A percentile compares a stretch with the other conserved stretches of the same genome.
Evolutionary conservation across 2,888 invertebrate genomes (phyloP).

Genomic region (Synanthedon andrenaeformis): DNA sequence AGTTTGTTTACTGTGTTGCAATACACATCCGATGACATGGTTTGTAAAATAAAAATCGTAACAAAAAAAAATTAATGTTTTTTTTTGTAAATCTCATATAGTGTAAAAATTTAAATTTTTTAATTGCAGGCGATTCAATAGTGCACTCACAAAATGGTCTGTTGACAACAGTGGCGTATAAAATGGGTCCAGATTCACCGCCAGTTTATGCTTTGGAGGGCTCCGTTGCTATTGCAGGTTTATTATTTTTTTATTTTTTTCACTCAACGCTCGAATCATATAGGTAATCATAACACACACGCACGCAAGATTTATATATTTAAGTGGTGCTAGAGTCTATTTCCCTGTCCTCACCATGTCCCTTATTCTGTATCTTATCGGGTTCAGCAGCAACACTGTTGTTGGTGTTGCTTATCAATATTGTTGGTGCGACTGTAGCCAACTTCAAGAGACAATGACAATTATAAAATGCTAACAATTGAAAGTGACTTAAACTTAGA

Average conservation of each 20-base stretch:
- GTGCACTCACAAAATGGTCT: constrained; percentile 89
- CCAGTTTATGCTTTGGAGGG: constrained; percentile 92
- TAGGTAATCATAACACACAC: neutral
- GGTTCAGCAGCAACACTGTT: no score
- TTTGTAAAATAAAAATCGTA: neutral
- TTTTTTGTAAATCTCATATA: neutral
- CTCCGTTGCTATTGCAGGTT: constrained; percentile 85
- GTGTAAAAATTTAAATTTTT: no score
- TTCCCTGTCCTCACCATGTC: no score
- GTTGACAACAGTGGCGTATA: constrained; percentile 91
- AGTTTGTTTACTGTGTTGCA: no score
- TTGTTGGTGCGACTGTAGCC: no score
- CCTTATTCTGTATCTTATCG: no score
- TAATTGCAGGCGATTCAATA: constrained; percentile 70
- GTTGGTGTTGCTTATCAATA: no score
- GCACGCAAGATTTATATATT: no score
- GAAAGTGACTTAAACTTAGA: no score
- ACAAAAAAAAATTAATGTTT: neutral
- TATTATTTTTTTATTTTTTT: constrained; percentile 1
- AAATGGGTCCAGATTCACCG: constrained; percentile 81
- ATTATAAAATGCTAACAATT: no score
- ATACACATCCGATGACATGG: neutral
- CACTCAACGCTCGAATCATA: neutral
- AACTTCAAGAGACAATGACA: no score
- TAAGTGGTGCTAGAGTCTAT: no score